Evolutionary conservation across 2,113 vertebrate genomes (phyloP), one percentile per base, ranked within the genome.

Genomic region (Ondatra zibethicus): DNA sequence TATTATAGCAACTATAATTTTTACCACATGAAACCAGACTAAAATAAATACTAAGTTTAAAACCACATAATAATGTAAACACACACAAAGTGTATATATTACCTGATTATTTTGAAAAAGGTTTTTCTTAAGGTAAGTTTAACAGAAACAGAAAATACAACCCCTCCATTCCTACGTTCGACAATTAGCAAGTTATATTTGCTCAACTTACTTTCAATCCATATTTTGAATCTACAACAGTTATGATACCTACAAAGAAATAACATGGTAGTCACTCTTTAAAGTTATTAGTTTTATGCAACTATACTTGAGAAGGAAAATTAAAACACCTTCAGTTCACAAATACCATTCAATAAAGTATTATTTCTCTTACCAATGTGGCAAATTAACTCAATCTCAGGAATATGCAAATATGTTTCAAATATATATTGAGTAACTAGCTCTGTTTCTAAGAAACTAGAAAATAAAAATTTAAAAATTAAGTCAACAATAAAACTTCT

Each of bases 161-260:
- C 17, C 33, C 13, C n/a, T 82, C 90, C 27, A 82, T 84, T 87
- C 27, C 27, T 23, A 96, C 75, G 45, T 39, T 97, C 89, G 88
- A 95, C n/a, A 88, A 92, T 86, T 61, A 97, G 19, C 27, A 91
- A 94, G 4, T 85, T 68, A 87, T 1, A 96, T 73, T 91, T 70
- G 80, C 87, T 94, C 77, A 94, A 93, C 97, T 98, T 99, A 99
- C 99, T 98, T 99, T 98, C 89, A 99, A 95, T 97, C 99, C 99
- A 97, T 99, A 99, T 96, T 99, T 99, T 94, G 99, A 99, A 94
- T 99, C 99, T 78, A 99, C 99, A 96, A 99, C 99, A 42, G 99
- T 99, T 95, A 99, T 95, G 81, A 99, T 99, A 96, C 99, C 99
- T 99, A 97, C 17, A 98, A 98, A 93, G 95, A n/a, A 98, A 95